These are phyloP conservation scores for Trichomycterus rosablanca DNA, from an alignment of 2,113 vertebrate genomes.

Conservation along the genomic window DNA sequence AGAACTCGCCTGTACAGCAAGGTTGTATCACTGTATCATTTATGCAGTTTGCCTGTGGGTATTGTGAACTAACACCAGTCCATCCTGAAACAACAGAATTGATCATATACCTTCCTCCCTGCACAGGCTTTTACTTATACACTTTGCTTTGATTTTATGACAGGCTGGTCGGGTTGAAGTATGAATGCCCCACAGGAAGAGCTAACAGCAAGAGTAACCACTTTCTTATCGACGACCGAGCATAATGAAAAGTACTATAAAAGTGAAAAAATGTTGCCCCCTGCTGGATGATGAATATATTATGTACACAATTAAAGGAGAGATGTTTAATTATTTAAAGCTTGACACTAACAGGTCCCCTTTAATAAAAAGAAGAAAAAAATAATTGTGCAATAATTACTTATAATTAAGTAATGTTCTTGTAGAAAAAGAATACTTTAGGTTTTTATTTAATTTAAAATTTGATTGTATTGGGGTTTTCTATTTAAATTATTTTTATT, in stretches of 20 bases:
- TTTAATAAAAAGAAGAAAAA: too few species aligned
- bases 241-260: not conserved
- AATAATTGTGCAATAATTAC: too few species aligned
- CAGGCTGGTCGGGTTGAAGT: not conserved
- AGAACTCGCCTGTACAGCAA: too few species aligned
- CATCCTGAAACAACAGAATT: not conserved
- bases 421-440: too few species aligned
- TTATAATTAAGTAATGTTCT: too few species aligned
- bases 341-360: too few species aligned
- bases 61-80: not conserved
- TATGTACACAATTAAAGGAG: not conserved
- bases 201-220: not conserved
- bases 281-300: constrained; percentile 26
- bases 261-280: constrained; percentile 27
- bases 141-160: not conserved
- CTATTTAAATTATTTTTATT: too few species aligned
- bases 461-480: too few species aligned
- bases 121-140: not conserved
- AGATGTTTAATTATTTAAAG: not conserved
- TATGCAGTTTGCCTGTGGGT: not conserved
- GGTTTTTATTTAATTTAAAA: too few species aligned
- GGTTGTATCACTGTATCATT: too few species aligned
- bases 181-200: not conserved
- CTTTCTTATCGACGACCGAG: not conserved
- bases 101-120: not conserved